These are phyloP conservation scores for Phylloscopus trochiloides DNA, from an alignment of 2,113 vertebrate species.

Conservation along the genomic window DNA sequence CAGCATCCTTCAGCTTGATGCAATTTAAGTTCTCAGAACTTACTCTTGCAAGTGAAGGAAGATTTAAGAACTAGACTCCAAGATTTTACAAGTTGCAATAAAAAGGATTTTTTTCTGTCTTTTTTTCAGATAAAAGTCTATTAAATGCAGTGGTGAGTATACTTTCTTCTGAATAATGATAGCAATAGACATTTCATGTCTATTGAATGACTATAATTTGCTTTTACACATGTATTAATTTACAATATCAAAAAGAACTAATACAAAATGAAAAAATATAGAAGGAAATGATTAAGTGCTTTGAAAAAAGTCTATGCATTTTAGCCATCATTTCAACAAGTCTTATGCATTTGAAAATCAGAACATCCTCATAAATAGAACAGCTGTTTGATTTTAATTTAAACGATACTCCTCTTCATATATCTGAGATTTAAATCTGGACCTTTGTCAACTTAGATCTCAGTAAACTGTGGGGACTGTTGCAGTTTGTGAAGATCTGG, in stretches of 20 bases:
- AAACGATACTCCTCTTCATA: not conserved
- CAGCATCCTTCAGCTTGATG: not conserved
- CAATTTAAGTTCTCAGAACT: constrained; percentile 4
- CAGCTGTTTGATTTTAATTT: not conserved
- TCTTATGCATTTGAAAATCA: not conserved
- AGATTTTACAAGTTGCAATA: not conserved
- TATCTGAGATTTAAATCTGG: not conserved
- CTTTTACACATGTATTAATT: not conserved
- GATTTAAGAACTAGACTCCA: not conserved
- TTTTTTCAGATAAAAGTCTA: not conserved
- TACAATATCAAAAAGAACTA: not conserved
- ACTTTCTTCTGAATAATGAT: not conserved
- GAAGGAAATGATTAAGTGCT: not conserved
- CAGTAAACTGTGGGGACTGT: not conserved
- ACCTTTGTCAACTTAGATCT: not conserved
- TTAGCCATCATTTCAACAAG: not conserved
- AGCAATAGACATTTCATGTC: not conserved
- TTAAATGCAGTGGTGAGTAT: not conserved
- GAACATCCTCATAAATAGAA: not conserved
- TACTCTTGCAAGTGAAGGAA: not conserved
- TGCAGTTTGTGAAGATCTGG: not conserved
- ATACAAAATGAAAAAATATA: not conserved
- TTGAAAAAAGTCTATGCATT: not conserved
- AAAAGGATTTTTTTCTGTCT: not conserved
- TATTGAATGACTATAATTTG: not conserved